Conservation (phyloP, 2,888 invertebrate species). For the Thera britannica region DNA sequence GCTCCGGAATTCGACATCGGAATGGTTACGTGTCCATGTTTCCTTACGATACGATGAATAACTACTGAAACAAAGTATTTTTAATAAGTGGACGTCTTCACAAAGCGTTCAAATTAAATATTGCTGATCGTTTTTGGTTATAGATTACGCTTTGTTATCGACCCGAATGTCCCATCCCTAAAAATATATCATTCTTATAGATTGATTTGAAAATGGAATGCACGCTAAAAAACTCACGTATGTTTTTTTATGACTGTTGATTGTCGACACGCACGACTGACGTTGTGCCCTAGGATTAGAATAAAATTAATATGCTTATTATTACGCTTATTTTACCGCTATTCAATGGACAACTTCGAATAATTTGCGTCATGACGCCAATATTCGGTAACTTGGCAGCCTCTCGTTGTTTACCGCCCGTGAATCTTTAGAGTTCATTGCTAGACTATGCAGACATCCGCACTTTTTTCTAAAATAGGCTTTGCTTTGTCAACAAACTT, state of each 20-base stretch:
- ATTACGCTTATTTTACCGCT: constrained; percentile 7
- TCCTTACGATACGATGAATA: constrained; percentile 20
- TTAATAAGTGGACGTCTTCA: neutral
- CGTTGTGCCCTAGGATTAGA: too few species aligned
- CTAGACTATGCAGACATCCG: constrained; percentile 47
- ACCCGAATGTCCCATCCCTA: constrained; percentile 10
- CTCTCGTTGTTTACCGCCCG: constrained; percentile 72
- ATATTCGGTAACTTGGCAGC: constrained; percentile 57
- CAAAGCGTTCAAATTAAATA: too few species aligned
- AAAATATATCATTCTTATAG: neutral
- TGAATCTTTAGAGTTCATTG: constrained; percentile 72
- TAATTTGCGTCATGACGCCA: constrained; percentile 55
- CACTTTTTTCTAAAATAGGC: constrained; percentile 38
- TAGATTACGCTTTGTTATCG: neutral
- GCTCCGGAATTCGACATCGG: constrained; percentile 50
- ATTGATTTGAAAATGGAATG: constrained; percentile 1
- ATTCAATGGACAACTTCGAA: constrained; percentile 27
- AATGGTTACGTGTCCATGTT: constrained; percentile 44
- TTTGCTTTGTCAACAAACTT: constrained; percentile 34
- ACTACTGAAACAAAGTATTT: constrained; percentile 11
- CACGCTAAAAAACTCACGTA: neutral
- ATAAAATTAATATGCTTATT: too few species aligned
- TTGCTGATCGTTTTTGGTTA: too few species aligned
- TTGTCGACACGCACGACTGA: too few species aligned
- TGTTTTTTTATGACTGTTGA: too few species aligned